Conservation (phyloP, 2,113 vertebrate species). For the Crotophaga sulcirostris region DNA sequence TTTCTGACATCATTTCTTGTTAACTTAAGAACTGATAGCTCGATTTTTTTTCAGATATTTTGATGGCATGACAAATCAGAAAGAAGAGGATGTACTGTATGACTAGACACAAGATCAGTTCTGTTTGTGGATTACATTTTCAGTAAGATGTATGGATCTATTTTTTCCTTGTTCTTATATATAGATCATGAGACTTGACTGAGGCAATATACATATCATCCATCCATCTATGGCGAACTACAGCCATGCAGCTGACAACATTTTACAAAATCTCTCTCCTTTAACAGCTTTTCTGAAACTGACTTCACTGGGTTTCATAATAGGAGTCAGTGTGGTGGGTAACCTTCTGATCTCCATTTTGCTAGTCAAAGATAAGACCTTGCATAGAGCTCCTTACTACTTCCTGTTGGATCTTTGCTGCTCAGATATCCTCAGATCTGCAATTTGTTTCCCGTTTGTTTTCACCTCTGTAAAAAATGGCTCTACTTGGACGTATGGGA, state of each 20-base stretch:
- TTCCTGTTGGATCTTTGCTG: conserved; percentile 98
- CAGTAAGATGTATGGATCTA: conserved; percentile 97
- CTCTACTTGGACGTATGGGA: conserved; percentile 96
- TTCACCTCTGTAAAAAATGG: conserved; percentile 99
- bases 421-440: conserved; percentile 97
- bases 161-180: conserved; percentile 87
- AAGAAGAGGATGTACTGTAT: conserved; percentile 77
- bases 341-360: conserved; percentile 99
- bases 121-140: conserved; percentile 94
- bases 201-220: conserved; percentile 96
- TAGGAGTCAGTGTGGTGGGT: conserved; percentile 97
- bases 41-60: conserved; percentile 77
- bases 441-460: conserved; percentile 99
- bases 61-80: conserved; percentile 82
- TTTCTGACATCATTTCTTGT: conserved; percentile 75
- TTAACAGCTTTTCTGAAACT: conserved; percentile 99
- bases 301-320: conserved; percentile 99
- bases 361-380: conserved; percentile 99
- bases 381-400: conserved; percentile 98
- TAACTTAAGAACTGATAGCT: conserved; percentile 83
- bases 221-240: conserved; percentile 99
- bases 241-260: conserved; percentile 99
- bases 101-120: conserved; percentile 81
- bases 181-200: conserved; percentile 99
- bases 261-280: conserved; percentile 99